These are phyloP conservation scores for Allacma fusca DNA, from an alignment of 2,888 invertebrate species.

Conservation along the genomic window DNA sequence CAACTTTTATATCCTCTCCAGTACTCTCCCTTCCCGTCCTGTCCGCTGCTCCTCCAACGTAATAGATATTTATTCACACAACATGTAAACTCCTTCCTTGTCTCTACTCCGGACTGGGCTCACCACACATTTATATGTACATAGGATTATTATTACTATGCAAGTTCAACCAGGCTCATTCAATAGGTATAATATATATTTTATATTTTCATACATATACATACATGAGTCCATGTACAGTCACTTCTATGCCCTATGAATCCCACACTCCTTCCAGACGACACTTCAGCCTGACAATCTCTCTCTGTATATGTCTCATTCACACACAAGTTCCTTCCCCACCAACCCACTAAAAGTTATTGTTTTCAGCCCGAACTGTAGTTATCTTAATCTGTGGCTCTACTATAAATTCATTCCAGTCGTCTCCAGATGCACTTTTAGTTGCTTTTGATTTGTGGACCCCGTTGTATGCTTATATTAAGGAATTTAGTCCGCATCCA, in stretches of 20 bases:
- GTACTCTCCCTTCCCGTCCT: not conserved
- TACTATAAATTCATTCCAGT: conserved; percentile 19
- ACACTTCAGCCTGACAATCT: not conserved
- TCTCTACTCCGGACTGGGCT: too few relatives aligned
- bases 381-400: conserved; percentile 18
- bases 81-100: not conserved
- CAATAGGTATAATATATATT: too few relatives aligned
- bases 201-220: too few relatives aligned
- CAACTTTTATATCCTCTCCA: conserved; percentile 28
- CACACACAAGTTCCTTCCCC: not conserved
- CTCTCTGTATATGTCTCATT: not conserved
- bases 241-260: too few relatives aligned
- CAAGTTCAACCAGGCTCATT: too few relatives aligned
- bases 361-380: conserved; percentile 16
- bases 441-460: conserved; percentile 10
- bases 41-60: not conserved
- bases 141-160: too few relatives aligned
- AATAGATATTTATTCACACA: conserved; percentile 36
- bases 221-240: too few relatives aligned
- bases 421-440: conserved; percentile 6
- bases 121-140: too few relatives aligned
- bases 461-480: not conserved
- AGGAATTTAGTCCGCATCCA: not conserved
- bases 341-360: conserved; percentile 8
- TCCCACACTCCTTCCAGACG: not conserved